Evolutionary conservation across 1,140 invertebrate genomes (phyloP).

Genomic region (Tetramorium simillimum): DNA sequence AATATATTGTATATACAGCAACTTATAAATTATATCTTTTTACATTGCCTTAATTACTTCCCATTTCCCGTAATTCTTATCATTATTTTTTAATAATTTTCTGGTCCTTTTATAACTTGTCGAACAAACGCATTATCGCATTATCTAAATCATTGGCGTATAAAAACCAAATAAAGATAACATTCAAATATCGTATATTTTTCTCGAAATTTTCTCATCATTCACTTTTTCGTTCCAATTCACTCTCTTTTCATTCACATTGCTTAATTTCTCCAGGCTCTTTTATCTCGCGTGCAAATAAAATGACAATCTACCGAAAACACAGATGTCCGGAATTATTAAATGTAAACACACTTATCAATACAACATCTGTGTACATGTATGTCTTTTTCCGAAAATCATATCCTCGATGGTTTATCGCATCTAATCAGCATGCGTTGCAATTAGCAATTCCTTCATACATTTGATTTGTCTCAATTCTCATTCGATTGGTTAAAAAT

Average conservation of each 20-base stretch:
- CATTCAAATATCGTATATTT: background rate
- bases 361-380: background rate
- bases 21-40: too few species aligned
- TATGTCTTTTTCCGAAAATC: background rate
- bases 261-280: background rate
- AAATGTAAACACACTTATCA: background rate
- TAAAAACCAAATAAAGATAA: background rate
- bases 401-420: background rate
- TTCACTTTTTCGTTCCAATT: background rate
- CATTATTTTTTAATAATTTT: background rate
- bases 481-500: background rate
- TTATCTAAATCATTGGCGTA: background rate
- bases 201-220: background rate
- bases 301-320: conserved; percentile 6
- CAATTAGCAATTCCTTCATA: background rate
- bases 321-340: background rate
- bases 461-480: background rate
- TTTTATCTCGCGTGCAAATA: background rate
- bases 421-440: background rate
- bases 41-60: background rate
- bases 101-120: background rate
- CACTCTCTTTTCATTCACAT: background rate
- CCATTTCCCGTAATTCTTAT: background rate
- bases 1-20: too few species aligned
- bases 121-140: background rate